A percentile compares a stretch with the other conserved stretches of the same genome.
Evolutionary conservation across 2,888 invertebrate species (phyloP).

Genomic region (Platycnemis pennipes): DNA sequence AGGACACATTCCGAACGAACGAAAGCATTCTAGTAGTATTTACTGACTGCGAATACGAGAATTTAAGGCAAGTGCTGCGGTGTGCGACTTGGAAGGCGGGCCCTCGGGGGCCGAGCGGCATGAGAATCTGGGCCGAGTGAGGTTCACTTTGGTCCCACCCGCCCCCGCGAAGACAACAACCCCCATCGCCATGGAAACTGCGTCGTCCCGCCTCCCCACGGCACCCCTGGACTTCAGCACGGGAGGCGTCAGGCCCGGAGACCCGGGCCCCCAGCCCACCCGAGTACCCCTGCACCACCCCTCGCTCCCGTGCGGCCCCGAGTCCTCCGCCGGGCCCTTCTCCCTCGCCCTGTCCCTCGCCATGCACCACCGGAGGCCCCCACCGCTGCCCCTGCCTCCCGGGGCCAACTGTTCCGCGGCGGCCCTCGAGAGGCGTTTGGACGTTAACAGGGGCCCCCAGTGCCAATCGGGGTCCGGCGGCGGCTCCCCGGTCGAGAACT

Average conservation of each 20-base stretch:
- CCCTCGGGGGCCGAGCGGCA: neutral
- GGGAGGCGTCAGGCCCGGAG: slow-evolving; percentile 32
- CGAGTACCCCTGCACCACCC: slow-evolving; percentile 41
- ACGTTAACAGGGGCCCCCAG: neutral
- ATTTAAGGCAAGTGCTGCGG: neutral
- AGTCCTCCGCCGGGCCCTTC: slow-evolving; percentile 30
- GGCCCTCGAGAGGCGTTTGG: neutral
- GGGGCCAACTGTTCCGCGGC: neutral
- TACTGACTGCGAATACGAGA: neutral
- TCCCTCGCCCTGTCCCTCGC: slow-evolving; percentile 52
- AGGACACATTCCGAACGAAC: neutral
- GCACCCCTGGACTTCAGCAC: slow-evolving; percentile 59
- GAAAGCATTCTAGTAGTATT: neutral
- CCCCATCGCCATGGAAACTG: slow-evolving; percentile 42
- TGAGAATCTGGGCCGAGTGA: neutral
- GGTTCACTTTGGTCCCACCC: neutral
- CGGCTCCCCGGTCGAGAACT: slow-evolving; percentile 47
- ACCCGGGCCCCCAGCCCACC: neutral
- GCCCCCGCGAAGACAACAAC: neutral
- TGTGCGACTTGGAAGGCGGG: neutral
- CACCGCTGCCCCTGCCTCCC: slow-evolving; percentile 4
- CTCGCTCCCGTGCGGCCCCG: slow-evolving; percentile 30
- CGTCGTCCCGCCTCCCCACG: slow-evolving; percentile 59
- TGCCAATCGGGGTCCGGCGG: neutral
- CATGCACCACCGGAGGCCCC: slow-evolving; percentile 52